Evolutionary conservation across 1,140 invertebrate genomes (phyloP).

Genomic region (Drosophila repletoides): DNA sequence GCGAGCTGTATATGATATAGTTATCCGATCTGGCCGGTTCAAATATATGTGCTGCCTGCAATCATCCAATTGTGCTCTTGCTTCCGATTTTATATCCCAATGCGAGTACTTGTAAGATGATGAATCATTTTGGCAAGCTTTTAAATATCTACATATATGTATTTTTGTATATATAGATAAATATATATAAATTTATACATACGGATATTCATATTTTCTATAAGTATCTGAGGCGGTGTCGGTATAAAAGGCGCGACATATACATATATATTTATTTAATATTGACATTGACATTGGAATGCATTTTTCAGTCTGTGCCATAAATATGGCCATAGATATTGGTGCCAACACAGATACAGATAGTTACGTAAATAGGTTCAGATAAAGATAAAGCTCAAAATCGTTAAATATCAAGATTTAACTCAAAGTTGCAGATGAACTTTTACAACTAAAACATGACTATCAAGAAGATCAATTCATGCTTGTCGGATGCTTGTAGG

Average conservation of each 20-base stretch:
- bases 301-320: slow-evolving; percentile 44
- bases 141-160: neutral
- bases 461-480: too few relatives aligned
- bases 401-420: too few relatives aligned
- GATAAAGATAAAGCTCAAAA: slow-evolving; percentile 1
- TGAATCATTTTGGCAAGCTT: slow-evolving; percentile 16
- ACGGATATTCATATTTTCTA: neutral
- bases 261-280: slow-evolving; percentile 17
- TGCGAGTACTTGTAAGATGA: slow-evolving; percentile 12
- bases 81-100: neutral
- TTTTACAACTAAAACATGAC: too few relatives aligned
- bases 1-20: too few relatives aligned
- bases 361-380: too few relatives aligned
- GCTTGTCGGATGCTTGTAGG: too few relatives aligned
- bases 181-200: neutral
- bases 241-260: slow-evolving; percentile 20
- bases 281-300: slow-evolving; percentile 69
- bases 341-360: slow-evolving; percentile 1
- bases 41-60: too few relatives aligned
- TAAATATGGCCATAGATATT: slow-evolving; percentile 36
- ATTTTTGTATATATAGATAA: neutral
- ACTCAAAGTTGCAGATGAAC: too few relatives aligned
- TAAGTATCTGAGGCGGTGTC: neutral
- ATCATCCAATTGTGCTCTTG: too few relatives aligned
- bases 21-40: too few relatives aligned